Base-by-base conservation (phyloP, 2,797 vertebrate species). In the Erethizon dorsatum region DNA sequence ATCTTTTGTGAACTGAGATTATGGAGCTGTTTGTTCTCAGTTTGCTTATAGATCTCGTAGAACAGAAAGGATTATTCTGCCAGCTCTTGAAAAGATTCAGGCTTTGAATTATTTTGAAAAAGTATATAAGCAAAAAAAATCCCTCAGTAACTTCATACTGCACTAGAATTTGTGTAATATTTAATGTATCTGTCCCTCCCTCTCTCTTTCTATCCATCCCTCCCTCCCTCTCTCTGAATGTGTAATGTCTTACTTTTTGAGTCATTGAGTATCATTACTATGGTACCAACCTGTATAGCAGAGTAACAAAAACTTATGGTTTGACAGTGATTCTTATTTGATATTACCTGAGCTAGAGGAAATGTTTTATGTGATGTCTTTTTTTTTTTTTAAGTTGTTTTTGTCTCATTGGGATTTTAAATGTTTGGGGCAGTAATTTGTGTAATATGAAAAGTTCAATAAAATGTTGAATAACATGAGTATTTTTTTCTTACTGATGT, bases 381-480 rank as follows among this genome's bases (percentile, higher is more conserved):
- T 69, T 91, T 86, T 83, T 86, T 88, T 67, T 88, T 67, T 57
- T 22, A 90, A 80, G 65, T 96, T 95, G 82, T 93, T 96, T 95
- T 92, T 94, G 92, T 93, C 69, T 91, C 26, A 59, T 41, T 82
- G 67, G 24, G 50, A 83, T 94, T 93, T 96, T 86, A 96, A 95
- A 91, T 94, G 41, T 98, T 97, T 97, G 91, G 63, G 57, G 37
- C 93, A 82, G 73, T 89, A 87, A 93, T 69, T 94, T 96, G 83
- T 97, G 50, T 94, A 95, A 88, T 89, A 73, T 95, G 28, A 92
- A 96, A 97, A 95, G 11, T 93, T 96, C 85, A 97, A 97, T 97
- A 97, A 97, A 97, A 94, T 47, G 3, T 96, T 97, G 59, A 96
- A 75, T 97, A 95, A 95, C 94, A 92, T 10, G 6, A 77, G 2